Evolutionary conservation across 1,140 invertebrate species (phyloP), one percentile per base, ranked within the genome.

Genomic region (Drosophila tropicalis): DNA sequence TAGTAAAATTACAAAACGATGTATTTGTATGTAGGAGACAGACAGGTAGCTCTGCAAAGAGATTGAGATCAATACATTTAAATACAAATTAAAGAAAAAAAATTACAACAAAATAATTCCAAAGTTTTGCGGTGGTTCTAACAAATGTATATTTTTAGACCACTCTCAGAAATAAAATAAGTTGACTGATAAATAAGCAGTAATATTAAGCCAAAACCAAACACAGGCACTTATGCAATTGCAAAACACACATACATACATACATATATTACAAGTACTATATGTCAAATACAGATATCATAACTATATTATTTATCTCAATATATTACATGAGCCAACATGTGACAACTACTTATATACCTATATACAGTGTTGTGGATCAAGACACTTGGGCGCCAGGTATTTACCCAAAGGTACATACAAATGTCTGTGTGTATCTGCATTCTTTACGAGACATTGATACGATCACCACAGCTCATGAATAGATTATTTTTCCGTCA

Each of bases 111-210:
- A 61, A 6, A 39, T 15, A 56, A 66, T 58, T 58, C 32, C 39
- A 65, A 58, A 29, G 32, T 57, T 70, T 29, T 58, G 55, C 34
- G 17, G 25, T 41, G 40, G 10, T n/a, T 67, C 41, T 55, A 36
- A 58, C 66, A 57, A 29, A 12, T 40, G 57, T 6, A 55, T 29
- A 39, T 74, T 73, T 47, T 61, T 19, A 57, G 44, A 15, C 47
- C 62, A 47, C 40, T 76, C 34, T 73, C 65, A 62, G n/a, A 73
- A 68, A 62, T 32, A 73, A 62, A 51, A 65, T 78, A 74, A 74
- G 74, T 78, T 84, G 81, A 84, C 81, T 84, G 81, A 84, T 84
- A 83, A 79, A 72, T 69, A 80, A 76, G 70, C 56, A 69, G 55
- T 74, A 87, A 64, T 62, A 60, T 76, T 79, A 82, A 72, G 72